Conservation (phyloP, 2,113 vertebrate species). For the Paramormyrops kingsleyae region DNA sequence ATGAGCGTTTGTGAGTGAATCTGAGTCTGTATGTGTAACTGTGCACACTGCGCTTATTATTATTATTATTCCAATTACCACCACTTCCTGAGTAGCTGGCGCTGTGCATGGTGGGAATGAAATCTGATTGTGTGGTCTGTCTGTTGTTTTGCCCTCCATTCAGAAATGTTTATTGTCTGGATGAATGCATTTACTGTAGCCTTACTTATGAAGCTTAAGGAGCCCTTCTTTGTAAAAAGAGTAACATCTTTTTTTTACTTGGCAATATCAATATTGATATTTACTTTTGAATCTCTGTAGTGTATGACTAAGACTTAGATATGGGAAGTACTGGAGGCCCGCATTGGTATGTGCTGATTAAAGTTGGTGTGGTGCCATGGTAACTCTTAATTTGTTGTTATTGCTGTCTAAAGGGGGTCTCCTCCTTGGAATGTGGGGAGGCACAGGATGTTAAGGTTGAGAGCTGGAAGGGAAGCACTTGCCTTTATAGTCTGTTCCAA, state of each 20-base stretch:
- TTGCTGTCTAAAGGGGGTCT: slow-evolving; percentile 28
- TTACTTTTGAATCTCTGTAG: background rate
- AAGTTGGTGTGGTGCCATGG: slow-evolving; percentile 38
- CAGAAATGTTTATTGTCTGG: background rate
- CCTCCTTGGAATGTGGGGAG: slow-evolving; percentile 5
- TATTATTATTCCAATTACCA: slow-evolving; percentile 14
- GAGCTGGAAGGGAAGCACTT: background rate
- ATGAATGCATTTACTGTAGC: background rate
- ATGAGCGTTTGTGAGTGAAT: slow-evolving; percentile 9
- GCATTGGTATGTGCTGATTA: slow-evolving; percentile 47
- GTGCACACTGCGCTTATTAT: background rate
- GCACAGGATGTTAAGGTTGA: background rate
- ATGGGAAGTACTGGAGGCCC: slow-evolving; percentile 40
- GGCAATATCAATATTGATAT: slow-evolving; percentile 21
- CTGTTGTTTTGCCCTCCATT: background rate
- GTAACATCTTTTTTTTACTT: background rate
- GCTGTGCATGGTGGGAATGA: background rate
- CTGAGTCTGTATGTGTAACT: slow-evolving; percentile 26
- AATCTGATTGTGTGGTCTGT: background rate
- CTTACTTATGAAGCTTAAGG: background rate
- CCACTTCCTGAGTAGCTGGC: background rate
- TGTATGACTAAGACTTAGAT: slow-evolving; percentile 1
- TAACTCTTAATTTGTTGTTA: slow-evolving; percentile 28
- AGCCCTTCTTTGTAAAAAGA: background rate
- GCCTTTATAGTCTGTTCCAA: slow-evolving; percentile 12